Conservation (phyloP, 1,140 invertebrate genomes). For the Potamilus streckersoni region DNA sequence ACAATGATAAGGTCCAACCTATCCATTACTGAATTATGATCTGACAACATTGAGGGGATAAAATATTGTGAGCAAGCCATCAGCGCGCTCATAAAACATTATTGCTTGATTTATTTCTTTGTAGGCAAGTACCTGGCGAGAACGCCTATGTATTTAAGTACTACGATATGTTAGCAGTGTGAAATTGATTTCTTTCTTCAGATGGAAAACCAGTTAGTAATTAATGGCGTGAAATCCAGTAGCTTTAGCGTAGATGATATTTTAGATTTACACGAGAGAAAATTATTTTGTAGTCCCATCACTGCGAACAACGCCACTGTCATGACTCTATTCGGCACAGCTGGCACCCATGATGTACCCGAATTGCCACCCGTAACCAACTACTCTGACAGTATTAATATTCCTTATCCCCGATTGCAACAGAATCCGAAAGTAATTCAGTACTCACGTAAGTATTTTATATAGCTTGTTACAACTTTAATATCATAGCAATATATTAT, state of each 20-base stretch:
- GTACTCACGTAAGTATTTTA: slow-evolving; percentile 46
- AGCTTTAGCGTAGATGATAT: slow-evolving; percentile 63
- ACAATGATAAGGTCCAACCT: too few species aligned
- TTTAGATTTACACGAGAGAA: slow-evolving; percentile 53
- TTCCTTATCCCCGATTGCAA: slow-evolving; percentile 60
- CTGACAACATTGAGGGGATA: too few species aligned
- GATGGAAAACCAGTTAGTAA: slow-evolving; percentile 56
- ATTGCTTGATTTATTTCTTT: too few species aligned
- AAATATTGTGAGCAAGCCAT: too few species aligned
- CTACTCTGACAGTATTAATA: slow-evolving; percentile 51
- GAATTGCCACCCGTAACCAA: slow-evolving; percentile 26
- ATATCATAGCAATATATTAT: neutral
- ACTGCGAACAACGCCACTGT: slow-evolving; percentile 29
- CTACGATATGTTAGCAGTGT: too few species aligned
- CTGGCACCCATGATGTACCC: slow-evolving; percentile 37
- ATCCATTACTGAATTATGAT: too few species aligned
- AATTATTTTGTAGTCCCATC: slow-evolving; percentile 38
- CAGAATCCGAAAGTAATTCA: slow-evolving; percentile 49
- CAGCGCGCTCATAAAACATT: too few species aligned
- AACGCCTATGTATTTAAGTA: too few species aligned
- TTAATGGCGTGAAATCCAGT: slow-evolving; percentile 43
- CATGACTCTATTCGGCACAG: slow-evolving; percentile 31
- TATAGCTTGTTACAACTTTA: too few species aligned
- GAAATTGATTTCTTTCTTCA: slow-evolving; percentile 10
- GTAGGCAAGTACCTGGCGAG: too few species aligned